A percentile compares a stretch with the other conserved stretches of the same genome.
phyloP scores from a whole-genome alignment of 2,113 vertebrate genomes.

The Macrotis lagotis region DNA sequence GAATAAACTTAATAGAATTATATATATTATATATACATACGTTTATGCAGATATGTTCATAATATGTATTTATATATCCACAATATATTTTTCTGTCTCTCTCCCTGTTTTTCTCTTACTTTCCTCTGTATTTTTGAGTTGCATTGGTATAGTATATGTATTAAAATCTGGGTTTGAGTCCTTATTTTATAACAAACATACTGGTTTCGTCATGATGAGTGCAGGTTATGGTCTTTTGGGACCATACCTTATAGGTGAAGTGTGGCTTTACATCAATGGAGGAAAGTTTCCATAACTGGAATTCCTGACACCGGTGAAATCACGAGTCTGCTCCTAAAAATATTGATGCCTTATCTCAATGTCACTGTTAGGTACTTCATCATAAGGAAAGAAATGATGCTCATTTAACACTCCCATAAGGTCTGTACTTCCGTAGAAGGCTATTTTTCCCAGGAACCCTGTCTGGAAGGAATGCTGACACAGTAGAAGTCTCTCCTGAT shows the following conservation, averaged over 20 bases:
- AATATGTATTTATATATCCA: neutral
- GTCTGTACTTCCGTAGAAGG: neutral
- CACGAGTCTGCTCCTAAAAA: neutral
- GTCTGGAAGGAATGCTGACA: neutral
- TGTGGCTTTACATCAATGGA: neutral
- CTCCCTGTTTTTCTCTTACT: neutral
- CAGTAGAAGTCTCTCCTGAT: constrained; percentile 23
- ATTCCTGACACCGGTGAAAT: neutral
- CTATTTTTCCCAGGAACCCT: neutral
- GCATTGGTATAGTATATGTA: neutral
- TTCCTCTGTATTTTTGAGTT: neutral
- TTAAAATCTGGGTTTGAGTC: neutral
- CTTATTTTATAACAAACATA: neutral
- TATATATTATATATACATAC: constrained; percentile 11
- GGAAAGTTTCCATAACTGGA: neutral
- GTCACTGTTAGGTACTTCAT: neutral
- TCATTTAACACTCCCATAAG: constrained; percentile 43
- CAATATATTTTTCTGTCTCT: neutral
- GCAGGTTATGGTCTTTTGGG: neutral
- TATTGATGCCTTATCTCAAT: constrained; percentile 2
- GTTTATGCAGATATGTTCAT: neutral
- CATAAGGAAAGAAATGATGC: constrained; percentile 15
- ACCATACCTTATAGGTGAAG: neutral
- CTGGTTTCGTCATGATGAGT: neutral
- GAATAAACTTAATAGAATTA: constrained; percentile 37